A percentile compares a stretch with the other conserved stretches of the same genome.
Evolutionary conservation across 2,888 invertebrate genomes (phyloP).

Genomic region (Tromatobia lineatoria): DNA sequence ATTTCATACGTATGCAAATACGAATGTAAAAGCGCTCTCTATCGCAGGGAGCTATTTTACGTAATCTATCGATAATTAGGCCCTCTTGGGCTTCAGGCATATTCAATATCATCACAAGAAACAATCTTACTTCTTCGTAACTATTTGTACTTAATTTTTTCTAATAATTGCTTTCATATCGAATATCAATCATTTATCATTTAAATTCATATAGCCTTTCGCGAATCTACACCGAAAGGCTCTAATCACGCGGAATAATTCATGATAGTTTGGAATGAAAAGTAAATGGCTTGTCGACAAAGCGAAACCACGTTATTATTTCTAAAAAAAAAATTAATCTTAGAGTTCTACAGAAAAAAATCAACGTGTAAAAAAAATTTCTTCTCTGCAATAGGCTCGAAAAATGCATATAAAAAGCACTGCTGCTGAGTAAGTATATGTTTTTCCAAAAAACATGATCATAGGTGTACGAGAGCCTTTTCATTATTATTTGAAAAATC

Average conservation of each 20-base stretch:
- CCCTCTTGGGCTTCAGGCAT: constrained; percentile 35
- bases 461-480: constrained; percentile 13
- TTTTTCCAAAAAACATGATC: constrained; percentile 35
- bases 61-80: constrained; percentile 40
- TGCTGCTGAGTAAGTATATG: constrained; percentile 35
- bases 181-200: constrained; percentile 65
- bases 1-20: constrained; percentile 45
- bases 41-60: constrained; percentile 37
- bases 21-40: constrained; percentile 53
- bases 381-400: constrained; percentile 16
- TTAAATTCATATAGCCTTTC: constrained; percentile 31
- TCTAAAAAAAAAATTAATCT: constrained; percentile 1
- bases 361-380: constrained; percentile 36
- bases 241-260: constrained; percentile 22
- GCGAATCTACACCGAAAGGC: constrained; percentile 14
- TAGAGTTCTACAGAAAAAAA: constrained; percentile 20
- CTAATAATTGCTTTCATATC: constrained; percentile 71
- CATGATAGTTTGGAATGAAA: constrained; percentile 46
- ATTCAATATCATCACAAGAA: constrained; percentile 53
- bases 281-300: constrained; percentile 29
- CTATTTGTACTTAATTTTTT: constrained; percentile 78
- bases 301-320: constrained; percentile 43
- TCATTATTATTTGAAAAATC: not conserved
- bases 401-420: constrained; percentile 57
- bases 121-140: constrained; percentile 54